Evolutionary conservation across 2,797 vertebrate species (phyloP), one percentile per base, ranked within the genome.

Genomic region (Lutjanus campechanus): DNA sequence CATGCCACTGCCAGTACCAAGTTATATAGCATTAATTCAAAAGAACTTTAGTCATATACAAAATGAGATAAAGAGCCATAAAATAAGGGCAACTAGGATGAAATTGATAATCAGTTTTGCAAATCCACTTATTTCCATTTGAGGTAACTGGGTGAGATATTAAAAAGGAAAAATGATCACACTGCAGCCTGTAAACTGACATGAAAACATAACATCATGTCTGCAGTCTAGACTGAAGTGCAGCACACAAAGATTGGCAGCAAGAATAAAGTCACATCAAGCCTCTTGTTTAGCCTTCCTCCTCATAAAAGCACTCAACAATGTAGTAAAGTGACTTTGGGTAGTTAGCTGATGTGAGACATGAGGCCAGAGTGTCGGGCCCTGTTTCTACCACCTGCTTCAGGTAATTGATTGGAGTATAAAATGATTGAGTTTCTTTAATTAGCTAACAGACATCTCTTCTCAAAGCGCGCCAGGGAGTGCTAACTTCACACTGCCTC

Each of bases 361-460:
- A 87, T 70, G 79, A 87, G 86, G 87, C 88, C 86, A 83, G 75
- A 82, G 77, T 81, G 83, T 82, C 62, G 56, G 83, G 72, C 82
- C 74, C 84, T 76, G 83, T 82, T 89, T 88, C 89, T 79, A 84
- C 80, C 85, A 91, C 91, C 86, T 61, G 88, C 91, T 89, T 76
- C 93, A 95, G 93, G 92, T 95, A 95, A 95, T 95, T 94, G 93
- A 96, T 95, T 93, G 64, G 66, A 56, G 75, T 76, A 76, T 91
- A 88, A 91, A 93, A 86, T 91, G 94, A 95, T 91, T 93, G 90
- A 92, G 90, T 89, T 85, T 93, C 84, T 93, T 95, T 92, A 95
- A 97, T 95, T 95, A 93, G 87, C 94, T 92, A 94, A 93, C 89
- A 79, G 83, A 92, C 84, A 85, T 84, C 84, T 76, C 83, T 83